Base-by-base conservation (phyloP, 2,888 invertebrate species). In the Phoenoteleia sp. region DNA sequence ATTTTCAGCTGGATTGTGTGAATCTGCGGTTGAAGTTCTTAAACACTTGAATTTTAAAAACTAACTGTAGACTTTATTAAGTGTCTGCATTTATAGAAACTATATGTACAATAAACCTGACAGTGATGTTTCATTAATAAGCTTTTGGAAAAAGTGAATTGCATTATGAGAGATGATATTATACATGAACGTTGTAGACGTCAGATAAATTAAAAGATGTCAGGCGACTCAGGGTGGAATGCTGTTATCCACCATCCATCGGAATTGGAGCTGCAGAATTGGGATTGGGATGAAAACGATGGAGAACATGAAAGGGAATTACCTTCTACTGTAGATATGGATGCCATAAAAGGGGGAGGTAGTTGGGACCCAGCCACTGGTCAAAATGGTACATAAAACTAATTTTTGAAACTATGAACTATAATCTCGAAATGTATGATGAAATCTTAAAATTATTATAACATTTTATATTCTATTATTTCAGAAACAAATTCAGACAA, bases 261-360 rank as follows among this genome's bases (percentile, higher is more conserved):
- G 87, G 95, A 95, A 91, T 88, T 94, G 87, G 93, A 93, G 88
- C 82, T 94, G 23, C 92, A 91, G 80, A 93, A 91, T 90, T 94
- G 93, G 93, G 92, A 93, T 88, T 94, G 93, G 93, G 93, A 92
- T 86, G 93, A 93, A 81, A 93, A 94, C 84, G 96, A 96, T 92
- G 95, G 95, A 13, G 96, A 96, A 91, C 95, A 95, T 54, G 95
- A 95, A 82, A 95, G 95, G 88, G 93, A 94, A 86, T 93, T 96
- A 88, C 96, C 96, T 13, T 96, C 96, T 27, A 96, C 96, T 25
- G 96, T 96, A 82, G 96, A 96, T 89, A 96, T 96, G 94, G 95
- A 95, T 89, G 96, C 96, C 79, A 95, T 96, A 91, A 96, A 95
- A 92, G 95, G 94, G 85, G 94, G 94, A 71, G 93, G 93, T 56